These are phyloP conservation scores for Sander lucioperca DNA, from an alignment of 2,113 vertebrate genomes.

Conservation along the genomic window DNA sequence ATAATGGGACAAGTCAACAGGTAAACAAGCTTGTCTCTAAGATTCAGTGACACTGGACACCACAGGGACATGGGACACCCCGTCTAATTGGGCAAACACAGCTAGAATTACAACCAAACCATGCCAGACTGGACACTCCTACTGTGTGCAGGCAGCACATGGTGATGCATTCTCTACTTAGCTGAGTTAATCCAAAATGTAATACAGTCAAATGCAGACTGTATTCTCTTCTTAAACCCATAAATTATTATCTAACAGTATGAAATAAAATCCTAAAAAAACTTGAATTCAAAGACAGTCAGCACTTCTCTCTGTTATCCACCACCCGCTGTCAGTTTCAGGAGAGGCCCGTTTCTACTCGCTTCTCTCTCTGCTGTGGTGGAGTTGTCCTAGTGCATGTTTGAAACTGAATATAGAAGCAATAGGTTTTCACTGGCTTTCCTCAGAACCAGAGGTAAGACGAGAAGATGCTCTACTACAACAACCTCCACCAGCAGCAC, in stretches of 20 bases:
- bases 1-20: constrained; percentile 37
- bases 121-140: constrained; percentile 29
- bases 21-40: constrained; percentile 37
- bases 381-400: constrained; percentile 3
- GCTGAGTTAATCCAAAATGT: constrained; percentile 1
- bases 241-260: not conserved
- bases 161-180: not conserved
- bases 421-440: constrained; percentile 53
- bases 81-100: not conserved
- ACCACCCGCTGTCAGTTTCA: not conserved
- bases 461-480: constrained; percentile 43
- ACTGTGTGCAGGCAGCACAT: constrained; percentile 3
- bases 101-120: not conserved
- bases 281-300: not conserved
- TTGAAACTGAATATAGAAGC: constrained; percentile 49
- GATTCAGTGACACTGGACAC: constrained; percentile 21
- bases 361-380: not conserved
- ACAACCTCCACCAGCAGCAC: constrained; percentile 25
- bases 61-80: constrained; percentile 48
- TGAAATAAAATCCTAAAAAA: not conserved
- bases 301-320: not conserved
- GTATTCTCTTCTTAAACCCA: not conserved
- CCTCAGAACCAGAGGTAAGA: constrained; percentile 57
- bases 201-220: not conserved
- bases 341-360: not conserved